These are phyloP conservation scores for Parambassis ranga DNA, from an alignment of 2,797 vertebrate genomes.

Conservation along the genomic window DNA sequence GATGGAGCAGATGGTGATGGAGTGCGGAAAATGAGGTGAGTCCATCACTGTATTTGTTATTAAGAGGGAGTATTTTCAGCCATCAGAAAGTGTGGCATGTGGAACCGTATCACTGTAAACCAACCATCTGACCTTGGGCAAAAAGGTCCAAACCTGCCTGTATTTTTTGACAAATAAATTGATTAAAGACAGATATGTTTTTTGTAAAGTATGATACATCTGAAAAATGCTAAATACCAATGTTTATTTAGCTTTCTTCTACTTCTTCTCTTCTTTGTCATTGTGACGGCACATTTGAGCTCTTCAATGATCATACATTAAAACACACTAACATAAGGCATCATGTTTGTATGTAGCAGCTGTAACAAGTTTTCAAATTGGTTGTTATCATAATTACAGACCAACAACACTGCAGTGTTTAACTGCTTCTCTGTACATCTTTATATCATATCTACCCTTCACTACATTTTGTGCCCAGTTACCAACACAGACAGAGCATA, in stretches of 20 bases:
- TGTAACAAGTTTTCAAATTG: neutral
- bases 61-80: conserved; percentile 21
- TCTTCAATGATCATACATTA: neutral
- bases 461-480: no score
- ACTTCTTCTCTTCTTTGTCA: no score
- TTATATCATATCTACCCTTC: neutral
- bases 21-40: conserved; percentile 11
- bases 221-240: no score
- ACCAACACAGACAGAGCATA: no score
- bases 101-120: neutral
- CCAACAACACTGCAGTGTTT: neutral
- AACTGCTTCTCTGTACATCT: neutral
- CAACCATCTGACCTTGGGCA: no score
- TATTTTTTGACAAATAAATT: no score
- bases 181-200: no score
- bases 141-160: no score
- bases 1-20: no score
- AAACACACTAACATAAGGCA: neutral
- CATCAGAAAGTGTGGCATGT: conserved; percentile 1
- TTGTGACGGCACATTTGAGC: neutral
- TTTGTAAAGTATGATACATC: no score
- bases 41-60: conserved; percentile 23
- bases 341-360: neutral
- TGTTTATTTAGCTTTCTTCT: no score
- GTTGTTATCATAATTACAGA: conserved; percentile 11